Evolutionary conservation across 2,888 invertebrate genomes (phyloP), one percentile per base, ranked within the genome.

Genomic region (Erebia epiphron): DNA sequence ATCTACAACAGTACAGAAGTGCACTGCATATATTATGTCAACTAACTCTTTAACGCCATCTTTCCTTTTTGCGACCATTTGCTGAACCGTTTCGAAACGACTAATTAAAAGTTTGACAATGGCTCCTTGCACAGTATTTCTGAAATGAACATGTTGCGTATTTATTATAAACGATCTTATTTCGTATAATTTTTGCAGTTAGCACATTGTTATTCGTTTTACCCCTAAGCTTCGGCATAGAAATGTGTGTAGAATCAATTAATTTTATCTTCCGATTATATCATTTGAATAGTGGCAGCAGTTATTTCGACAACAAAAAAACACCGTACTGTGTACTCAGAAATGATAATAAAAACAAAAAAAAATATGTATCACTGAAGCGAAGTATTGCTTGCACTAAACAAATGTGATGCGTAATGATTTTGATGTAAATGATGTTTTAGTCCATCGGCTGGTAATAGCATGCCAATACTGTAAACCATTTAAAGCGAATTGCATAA

Each of bases 181-280:
- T 43, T 43, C 43, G 1, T 67, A 52, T 21, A 62, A n/a, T 41
- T 18, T 61, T 69, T 68, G 70, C 75, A 77, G 81, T 86, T 84
- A 85, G 83, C 80, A 83, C 79, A 79, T 75, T 78, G 79, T 83
- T 83, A 83, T 76, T 76, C 62, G 11, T 50, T 75, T 75, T 63
- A 50, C 21, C 26, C 26, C 63, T 52, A 64, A 64, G 52, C 64
- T 64, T 64, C 21, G 52, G 41, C 60, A 60, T 10, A 35, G 10
- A 43, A 60, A n/a, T 21, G 9, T 21, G 18, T 54, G 16, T 49
- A 49, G 21, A 21, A 14, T 13, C 13, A 60, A 60, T 52, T 54
- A 58, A 43, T 26, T 41, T 49, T 49, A 8, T 5, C 3, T 18
- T 21, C 14, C 62, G 13, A 18, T 9, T 18, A 9, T 54, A 26